Evolutionary conservation across 2,113 vertebrate species (phyloP), one percentile per base, ranked within the genome.

Genomic region (Corydoras sp.): DNA sequence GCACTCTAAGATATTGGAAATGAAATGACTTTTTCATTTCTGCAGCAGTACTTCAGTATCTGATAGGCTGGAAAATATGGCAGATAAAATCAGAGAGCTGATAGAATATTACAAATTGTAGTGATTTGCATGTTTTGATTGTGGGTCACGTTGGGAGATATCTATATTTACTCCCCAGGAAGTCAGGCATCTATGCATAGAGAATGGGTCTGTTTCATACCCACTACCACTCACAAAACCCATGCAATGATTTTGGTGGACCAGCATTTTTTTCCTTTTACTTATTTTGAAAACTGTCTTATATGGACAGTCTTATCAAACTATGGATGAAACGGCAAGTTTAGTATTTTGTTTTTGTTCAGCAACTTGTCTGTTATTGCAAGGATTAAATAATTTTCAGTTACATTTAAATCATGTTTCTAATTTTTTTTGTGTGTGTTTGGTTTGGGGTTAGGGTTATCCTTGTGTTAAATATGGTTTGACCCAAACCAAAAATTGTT

Each of bases 61-160:
- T 66, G 74, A 76, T 76, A 72, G 77, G 67, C 58, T 69, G 64
- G 69, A 76, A 73, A 72, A 79, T 73, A 72, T 76, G 73, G 54
- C 60, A 80, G 74, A 86, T 86, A 80, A 86, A 65, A 73, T 80
- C 79, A 78, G 14, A 60, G 79, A 80, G 65, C 71, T 82, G 79
- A 72, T 77, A 78, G 76, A 74, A 79, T 80, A 85, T 80, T 81
- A 79, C 75, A 85, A 84, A 87, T 85, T 81, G 84, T 81, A 81
- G 87, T 85, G 83, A 86, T 89, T 88, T 85, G 83, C 81, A 88
- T 86, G 83, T 76, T 76, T 70, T 79, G 74, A 79, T 79, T 76
- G 77, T 73, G 65, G 73, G 77, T 70, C 77, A 70, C 76, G 63
- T 72, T 73, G 62, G 73, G 66, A 69, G 74, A 76, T 76, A 79